Evolutionary conservation across 2,888 invertebrate species (phyloP).

Genomic region (Drosophila cognata): DNA sequence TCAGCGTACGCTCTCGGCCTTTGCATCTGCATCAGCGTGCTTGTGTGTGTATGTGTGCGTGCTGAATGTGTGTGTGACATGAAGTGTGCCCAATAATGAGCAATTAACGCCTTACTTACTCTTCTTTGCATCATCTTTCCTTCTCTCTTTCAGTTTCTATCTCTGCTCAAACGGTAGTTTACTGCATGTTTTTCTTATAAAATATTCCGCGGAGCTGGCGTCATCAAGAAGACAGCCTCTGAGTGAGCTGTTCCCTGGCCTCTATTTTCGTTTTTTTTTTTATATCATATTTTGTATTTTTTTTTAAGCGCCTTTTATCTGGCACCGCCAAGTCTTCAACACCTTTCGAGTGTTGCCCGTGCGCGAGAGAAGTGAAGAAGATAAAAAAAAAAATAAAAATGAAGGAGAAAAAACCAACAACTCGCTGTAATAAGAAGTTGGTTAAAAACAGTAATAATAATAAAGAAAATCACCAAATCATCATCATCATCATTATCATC

Average conservation of each 20-base stretch:
- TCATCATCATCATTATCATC: slow-evolving; percentile 75
- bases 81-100: slow-evolving; percentile 84
- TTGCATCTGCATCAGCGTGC: slow-evolving; percentile 56
- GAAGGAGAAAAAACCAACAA: slow-evolving; percentile 46
- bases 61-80: slow-evolving; percentile 68
- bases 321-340: slow-evolving; percentile 81
- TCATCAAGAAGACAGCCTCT: slow-evolving; percentile 50
- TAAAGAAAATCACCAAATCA: slow-evolving; percentile 81
- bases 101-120: slow-evolving; percentile 81
- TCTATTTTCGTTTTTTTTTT: slow-evolving; percentile 29
- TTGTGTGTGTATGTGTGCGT: slow-evolving; percentile 20
- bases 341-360: slow-evolving; percentile 70
- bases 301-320: slow-evolving; percentile 77
- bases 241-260: slow-evolving; percentile 68
- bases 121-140: slow-evolving; percentile 36
- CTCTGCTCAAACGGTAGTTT: slow-evolving; percentile 71
- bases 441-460: slow-evolving; percentile 82
- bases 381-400: slow-evolving; percentile 26
- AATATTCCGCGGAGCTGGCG: slow-evolving; percentile 61
- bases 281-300: slow-evolving; percentile 21
- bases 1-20: slow-evolving; percentile 44
- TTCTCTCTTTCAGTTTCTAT: slow-evolving; percentile 16
- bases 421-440: slow-evolving; percentile 80
- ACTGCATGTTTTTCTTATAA: slow-evolving; percentile 59
- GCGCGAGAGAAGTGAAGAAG: slow-evolving; percentile 30